Conservation (phyloP, 2,888 invertebrate species). For the Nemoura dubitans region DNA sequence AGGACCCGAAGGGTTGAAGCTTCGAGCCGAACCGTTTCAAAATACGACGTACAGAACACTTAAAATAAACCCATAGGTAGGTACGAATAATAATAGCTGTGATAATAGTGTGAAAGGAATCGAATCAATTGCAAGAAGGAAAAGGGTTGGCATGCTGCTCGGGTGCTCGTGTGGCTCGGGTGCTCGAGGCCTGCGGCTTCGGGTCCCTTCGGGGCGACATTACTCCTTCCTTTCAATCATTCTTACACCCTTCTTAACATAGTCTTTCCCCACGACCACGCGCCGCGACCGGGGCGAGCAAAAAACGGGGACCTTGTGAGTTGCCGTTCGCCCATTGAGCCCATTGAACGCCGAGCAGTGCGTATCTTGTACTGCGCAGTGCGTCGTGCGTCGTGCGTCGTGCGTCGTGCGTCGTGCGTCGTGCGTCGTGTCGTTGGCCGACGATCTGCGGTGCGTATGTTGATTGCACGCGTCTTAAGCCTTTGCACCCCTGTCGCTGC, state of each 20-base stretch:
- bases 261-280: neutral
- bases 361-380: too few relatives aligned
- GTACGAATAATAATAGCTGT: neutral
- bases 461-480: conserved; percentile 7
- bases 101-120: neutral
- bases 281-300: neutral
- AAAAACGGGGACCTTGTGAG: neutral
- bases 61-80: neutral
- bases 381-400: neutral
- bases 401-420: neutral
- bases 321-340: too few relatives aligned
- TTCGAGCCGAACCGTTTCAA: neutral
- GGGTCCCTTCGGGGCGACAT: neutral
- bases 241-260: neutral
- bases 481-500: neutral
- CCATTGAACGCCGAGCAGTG: too few relatives aligned
- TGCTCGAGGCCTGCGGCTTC: too few relatives aligned
- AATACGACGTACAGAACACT: neutral
- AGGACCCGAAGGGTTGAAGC: neutral
- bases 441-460: neutral
- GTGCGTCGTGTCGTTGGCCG: neutral
- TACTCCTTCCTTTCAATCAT: neutral
- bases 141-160: neutral
- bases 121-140: neutral
- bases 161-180: too few relatives aligned